These are phyloP conservation scores for Agraylea sexmaculata DNA, from an alignment of 1,140 invertebrate species.

Conservation along the genomic window DNA sequence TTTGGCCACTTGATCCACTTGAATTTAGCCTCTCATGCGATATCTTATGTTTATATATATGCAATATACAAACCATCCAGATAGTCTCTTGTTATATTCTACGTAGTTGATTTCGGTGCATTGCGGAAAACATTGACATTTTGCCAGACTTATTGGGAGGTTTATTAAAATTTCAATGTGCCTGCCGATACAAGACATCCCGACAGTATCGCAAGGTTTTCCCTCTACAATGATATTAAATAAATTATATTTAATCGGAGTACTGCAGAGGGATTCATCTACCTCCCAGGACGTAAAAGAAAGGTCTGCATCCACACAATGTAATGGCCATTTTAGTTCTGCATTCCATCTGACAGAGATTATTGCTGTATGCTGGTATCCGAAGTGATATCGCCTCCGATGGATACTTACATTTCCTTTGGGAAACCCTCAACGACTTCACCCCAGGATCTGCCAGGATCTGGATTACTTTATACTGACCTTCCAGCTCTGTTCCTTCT, in stretches of 20 bases:
- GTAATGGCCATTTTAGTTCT: conserved; percentile 37
- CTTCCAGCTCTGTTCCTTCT: conserved; percentile 40
- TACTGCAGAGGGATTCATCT: conserved; percentile 9
- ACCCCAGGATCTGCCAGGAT: conserved; percentile 35
- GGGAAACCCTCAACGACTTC: conserved; percentile 30
- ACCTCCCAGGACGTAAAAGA: conserved; percentile 42
- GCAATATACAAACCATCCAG: conserved; percentile 23
- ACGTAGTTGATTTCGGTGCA: conserved; percentile 43
- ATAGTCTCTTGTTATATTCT: conserved; percentile 40
- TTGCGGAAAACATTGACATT: conserved; percentile 42
- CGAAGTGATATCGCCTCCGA: conserved; percentile 37
- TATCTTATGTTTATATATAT: no score
- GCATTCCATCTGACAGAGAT: conserved; percentile 44
- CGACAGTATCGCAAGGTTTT: conserved; percentile 39
- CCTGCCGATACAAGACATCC: conserved; percentile 40
- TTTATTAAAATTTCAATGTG: conserved; percentile 38
- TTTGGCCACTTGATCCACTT: no score
- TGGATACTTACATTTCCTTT: conserved; percentile 41
- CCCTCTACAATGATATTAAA: conserved; percentile 30
- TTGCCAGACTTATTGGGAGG: conserved; percentile 39
- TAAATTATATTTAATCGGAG: neutral
- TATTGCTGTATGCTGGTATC: conserved; percentile 39
- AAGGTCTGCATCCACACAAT: conserved; percentile 43
- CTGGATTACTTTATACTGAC: conserved; percentile 42
- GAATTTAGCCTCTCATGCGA: no score